Evolutionary conservation across 2,888 invertebrate species (phyloP), one percentile per base, ranked within the genome.

Genomic region (Cartodere bifasciata): DNA sequence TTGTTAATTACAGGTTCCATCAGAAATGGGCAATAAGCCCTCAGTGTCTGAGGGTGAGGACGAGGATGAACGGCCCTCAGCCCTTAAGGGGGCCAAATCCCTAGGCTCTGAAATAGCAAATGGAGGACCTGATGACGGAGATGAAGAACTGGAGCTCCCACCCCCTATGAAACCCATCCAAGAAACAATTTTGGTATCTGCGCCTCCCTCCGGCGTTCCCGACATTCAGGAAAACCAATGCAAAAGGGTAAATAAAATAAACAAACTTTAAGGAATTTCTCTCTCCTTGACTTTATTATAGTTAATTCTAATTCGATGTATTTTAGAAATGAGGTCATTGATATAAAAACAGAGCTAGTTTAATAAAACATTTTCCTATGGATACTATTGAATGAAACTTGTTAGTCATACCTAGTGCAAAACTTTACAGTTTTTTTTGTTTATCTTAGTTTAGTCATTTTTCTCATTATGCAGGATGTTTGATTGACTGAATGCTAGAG

Each of bases 121-220:
- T 31, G 69, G 75, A 32, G 33, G 37, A 37, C 15, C 35, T n/a
- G 86, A 86, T 49, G 86, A 84, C 50, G 72, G 64, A 9, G 81
- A 81, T 42, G 80, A 79, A 42, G 85, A 86, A 52, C 70, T 87
- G 9, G 91, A 90, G 62, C 64, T 92, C 45, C 94, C 92, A 30
- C 92, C 94, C 17, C 91, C 92, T 2, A 92, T 92, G 94, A 86
- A 88, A 54, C 87, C 87, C n/a, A 84, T 90, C 44, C 81, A 85
- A 56, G 87, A 83, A 67, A 41, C 59, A 3, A 55, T 58, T 30
- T 39, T 59, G 34, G 58, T 57, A 2, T 49, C 57, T 9, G 46
- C 55, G 16, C 52, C 55, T 7, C 55, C 57, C 3, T 62, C 65
- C 21, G 63, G 63, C 41, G 65, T 65, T 40, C 56, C 59, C 1